Percentiles rank a stretch among this genome's conserved stretches.
Evolutionary conservation across 2,888 invertebrate species (phyloP).

Genomic region (Tyria jacobaeae): DNA sequence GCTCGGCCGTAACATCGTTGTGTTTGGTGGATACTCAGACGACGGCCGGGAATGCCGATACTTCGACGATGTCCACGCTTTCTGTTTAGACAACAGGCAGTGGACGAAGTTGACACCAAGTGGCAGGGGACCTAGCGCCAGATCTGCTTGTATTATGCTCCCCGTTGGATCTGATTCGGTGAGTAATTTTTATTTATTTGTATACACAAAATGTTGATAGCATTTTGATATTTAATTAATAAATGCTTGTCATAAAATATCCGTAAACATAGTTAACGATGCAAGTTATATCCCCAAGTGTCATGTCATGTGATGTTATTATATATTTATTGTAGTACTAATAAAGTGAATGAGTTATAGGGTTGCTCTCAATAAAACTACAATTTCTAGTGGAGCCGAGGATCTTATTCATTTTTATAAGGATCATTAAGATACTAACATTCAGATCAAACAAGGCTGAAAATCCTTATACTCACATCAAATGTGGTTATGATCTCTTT

Average conservation of each 20-base stretch:
- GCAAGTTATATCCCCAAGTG: no score
- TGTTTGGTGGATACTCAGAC: slow-evolving; percentile 98
- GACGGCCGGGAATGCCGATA: slow-evolving; percentile 95
- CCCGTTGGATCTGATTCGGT: slow-evolving; percentile 81
- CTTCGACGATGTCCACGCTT: slow-evolving; percentile 94
- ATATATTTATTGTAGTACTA: no score
- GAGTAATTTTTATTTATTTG: slow-evolving; percentile 36
- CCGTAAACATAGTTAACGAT: not conserved
- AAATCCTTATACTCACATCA: no score
- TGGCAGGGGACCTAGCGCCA: slow-evolving; percentile 90
- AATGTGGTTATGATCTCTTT: no score
- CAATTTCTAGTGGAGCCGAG: no score
- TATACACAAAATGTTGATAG: no score
- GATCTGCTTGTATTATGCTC: slow-evolving; percentile 93
- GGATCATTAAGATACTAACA: no score
- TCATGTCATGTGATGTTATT: no score
- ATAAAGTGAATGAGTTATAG: no score
- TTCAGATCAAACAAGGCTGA: no score
- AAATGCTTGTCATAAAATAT: not conserved
- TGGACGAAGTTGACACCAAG: slow-evolving; percentile 91
- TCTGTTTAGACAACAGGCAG: slow-evolving; percentile 91
- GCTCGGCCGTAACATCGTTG: slow-evolving; percentile 91
- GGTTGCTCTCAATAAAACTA: no score
- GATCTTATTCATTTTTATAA: no score
- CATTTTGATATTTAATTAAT: not conserved